A percentile compares a stretch with the other conserved stretches of the same genome.
phyloP scores from a whole-genome alignment of 2,888 invertebrate genomes.

The Azorinus chamasolen region DNA sequence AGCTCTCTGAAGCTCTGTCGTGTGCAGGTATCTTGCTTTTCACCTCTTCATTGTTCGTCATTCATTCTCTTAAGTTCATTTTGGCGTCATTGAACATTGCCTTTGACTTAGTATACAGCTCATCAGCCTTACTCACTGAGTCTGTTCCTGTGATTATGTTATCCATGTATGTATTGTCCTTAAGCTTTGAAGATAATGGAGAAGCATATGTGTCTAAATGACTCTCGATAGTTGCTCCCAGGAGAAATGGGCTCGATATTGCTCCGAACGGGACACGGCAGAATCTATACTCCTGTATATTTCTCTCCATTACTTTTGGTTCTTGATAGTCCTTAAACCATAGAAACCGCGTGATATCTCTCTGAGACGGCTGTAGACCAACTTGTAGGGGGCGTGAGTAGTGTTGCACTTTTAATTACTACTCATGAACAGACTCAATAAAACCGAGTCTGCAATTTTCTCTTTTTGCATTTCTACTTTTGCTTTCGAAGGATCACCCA shows the following conservation, averaged over 20 bases:
- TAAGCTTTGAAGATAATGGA: background rate
- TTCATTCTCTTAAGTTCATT: conserved; percentile 40
- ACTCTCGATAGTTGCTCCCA: conserved; percentile 8
- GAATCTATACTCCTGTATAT: conserved; percentile 15
- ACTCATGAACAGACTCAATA: too few species aligned
- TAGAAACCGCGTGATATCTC: conserved; percentile 34
- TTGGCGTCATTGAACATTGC: conserved; percentile 26
- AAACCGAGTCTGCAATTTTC: too few species aligned
- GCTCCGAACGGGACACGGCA: conserved; percentile 14
- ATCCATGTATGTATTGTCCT: conserved; percentile 20
- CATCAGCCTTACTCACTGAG: conserved; percentile 4
- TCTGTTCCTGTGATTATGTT: conserved; percentile 21
- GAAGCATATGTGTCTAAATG: conserved; percentile 1
- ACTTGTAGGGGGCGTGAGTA: too few species aligned
- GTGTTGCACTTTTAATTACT: too few species aligned
- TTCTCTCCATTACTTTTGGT: background rate
- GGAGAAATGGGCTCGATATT: conserved; percentile 21
- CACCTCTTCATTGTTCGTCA: conserved; percentile 18
- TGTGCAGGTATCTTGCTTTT: too few species aligned
- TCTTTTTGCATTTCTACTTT: too few species aligned
- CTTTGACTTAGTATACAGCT: conserved; percentile 19
- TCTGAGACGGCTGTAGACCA: conserved; percentile 4
- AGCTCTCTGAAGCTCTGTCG: too few species aligned
- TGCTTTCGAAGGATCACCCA: too few species aligned
- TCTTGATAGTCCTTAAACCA: conserved; percentile 28